Evolutionary conservation across 1,140 invertebrate species (phyloP).

Genomic region (Akabosia matsudoensis): DNA sequence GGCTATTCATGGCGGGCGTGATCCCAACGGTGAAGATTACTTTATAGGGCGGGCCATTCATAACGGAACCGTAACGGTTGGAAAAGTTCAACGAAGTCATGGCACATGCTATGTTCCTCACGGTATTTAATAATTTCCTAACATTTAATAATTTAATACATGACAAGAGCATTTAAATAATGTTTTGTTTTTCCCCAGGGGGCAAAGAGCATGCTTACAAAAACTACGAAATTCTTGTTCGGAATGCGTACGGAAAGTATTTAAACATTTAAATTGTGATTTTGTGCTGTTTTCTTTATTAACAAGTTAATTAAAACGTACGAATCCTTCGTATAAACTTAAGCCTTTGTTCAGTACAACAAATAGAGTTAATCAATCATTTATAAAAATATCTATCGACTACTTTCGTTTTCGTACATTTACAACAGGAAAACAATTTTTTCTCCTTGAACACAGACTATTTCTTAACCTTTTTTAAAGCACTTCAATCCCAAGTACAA

Average conservation of each 20-base stretch:
- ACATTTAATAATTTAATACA: not conserved
- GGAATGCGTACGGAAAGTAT: slow-evolving; percentile 3
- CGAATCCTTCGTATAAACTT: too few relatives aligned
- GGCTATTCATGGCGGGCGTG: not conserved
- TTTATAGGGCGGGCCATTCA: not conserved
- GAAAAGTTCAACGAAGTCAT: slow-evolving; percentile 12
- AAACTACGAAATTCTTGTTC: slow-evolving; percentile 28
- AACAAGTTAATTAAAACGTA: too few relatives aligned
- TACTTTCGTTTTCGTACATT: too few relatives aligned
- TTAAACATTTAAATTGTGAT: slow-evolving; percentile 12
- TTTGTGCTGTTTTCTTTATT: too few relatives aligned
- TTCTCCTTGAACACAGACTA: too few relatives aligned
- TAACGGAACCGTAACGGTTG: slow-evolving; percentile 1
- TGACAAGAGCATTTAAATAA: not conserved
- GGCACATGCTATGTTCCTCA: slow-evolving; percentile 9
- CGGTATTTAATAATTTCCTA: not conserved
- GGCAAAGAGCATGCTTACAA: not conserved
- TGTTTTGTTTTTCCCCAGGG: not conserved
- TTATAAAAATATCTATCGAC: too few relatives aligned
- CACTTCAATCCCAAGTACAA: not conserved
- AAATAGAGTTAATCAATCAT: too few relatives aligned
- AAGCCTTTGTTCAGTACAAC: too few relatives aligned
- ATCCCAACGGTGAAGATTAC: not conserved
- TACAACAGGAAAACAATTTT: too few relatives aligned
- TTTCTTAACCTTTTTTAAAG: not conserved